A percentile compares a stretch with the other conserved stretches of the same genome.
Evolutionary conservation across 1,140 invertebrate genomes (phyloP).

Genomic region (Cydia amplana): DNA sequence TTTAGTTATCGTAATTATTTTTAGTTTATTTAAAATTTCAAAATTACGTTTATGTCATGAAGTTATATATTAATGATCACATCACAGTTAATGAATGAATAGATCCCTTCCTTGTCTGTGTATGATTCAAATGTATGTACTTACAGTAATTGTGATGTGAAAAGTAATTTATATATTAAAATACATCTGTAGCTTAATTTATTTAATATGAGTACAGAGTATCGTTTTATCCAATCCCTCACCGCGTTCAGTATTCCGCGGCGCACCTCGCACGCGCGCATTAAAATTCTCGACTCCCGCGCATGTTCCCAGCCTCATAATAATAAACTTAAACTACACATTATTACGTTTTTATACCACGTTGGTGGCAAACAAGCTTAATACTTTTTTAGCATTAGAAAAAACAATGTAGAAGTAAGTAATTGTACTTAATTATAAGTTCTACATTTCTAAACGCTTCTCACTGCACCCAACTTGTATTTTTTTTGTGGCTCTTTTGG

Average conservation of each 20-base stretch:
- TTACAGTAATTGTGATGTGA: too few species aligned
- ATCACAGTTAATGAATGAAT: too few species aligned
- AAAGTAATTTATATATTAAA: constrained; percentile 14
- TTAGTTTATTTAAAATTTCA: too few species aligned
- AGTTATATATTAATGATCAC: too few species aligned
- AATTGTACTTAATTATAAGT: too few species aligned
- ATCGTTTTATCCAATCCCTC: background rate
- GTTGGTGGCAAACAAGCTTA: background rate
- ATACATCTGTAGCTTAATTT: constrained; percentile 1
- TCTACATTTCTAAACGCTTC: too few species aligned
- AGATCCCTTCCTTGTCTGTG: too few species aligned
- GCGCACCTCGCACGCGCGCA: background rate
- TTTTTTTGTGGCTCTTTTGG: too few species aligned
- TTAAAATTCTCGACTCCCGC: constrained; percentile 5
- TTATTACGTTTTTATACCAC: constrained; percentile 1
- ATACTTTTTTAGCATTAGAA: background rate
- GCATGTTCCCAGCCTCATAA: constrained; percentile 18
- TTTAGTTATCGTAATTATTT: background rate
- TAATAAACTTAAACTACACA: background rate
- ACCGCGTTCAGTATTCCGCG: background rate
- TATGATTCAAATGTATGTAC: too few species aligned
- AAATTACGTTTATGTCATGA: too few species aligned
- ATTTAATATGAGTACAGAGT: background rate
- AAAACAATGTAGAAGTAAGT: background rate
- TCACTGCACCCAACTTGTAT: too few species aligned